phyloP scores from a whole-genome alignment of 2,797 vertebrate genomes.

The Phoeniculus purpureus region DNA sequence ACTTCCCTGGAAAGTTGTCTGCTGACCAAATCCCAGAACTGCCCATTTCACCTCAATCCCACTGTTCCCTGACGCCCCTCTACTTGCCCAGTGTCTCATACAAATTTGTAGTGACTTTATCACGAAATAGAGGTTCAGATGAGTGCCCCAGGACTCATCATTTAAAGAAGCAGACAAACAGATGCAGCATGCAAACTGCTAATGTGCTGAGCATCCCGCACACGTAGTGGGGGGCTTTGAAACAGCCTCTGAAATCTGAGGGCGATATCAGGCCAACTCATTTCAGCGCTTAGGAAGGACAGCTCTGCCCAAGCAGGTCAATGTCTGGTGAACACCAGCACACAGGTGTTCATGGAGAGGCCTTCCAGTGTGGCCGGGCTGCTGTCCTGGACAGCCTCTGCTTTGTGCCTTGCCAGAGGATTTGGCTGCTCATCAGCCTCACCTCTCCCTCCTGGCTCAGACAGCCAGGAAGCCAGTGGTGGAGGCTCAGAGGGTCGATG shows the following conservation, averaged over 20 bases:
- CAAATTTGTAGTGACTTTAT: too few species aligned
- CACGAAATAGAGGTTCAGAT: too few species aligned
- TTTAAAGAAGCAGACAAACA: too few species aligned
- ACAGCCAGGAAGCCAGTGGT: neutral
- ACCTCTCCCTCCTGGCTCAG: neutral
- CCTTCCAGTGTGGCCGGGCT: neutral
- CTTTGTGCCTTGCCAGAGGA: neutral
- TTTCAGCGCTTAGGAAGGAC: neutral
- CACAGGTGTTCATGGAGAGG: accelerated
- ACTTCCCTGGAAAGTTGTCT: too few species aligned
- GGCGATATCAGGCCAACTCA: neutral
- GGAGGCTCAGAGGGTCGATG: neutral
- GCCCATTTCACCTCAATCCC: too few species aligned
- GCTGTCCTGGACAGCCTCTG: neutral
- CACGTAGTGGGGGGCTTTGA: neutral
- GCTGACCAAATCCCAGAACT: too few species aligned
- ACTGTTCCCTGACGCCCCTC: too few species aligned
- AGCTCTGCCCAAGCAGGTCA: neutral
- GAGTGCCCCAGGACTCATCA: too few species aligned
- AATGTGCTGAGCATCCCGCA: neutral
- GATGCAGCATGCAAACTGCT: too few species aligned
- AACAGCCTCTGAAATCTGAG: neutral
- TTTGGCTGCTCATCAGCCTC: neutral
- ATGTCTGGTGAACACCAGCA: neutral
- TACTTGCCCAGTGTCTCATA: too few species aligned